Conservation (phyloP, 1,140 invertebrate genomes). For the Drosophila triauraria region DNA sequence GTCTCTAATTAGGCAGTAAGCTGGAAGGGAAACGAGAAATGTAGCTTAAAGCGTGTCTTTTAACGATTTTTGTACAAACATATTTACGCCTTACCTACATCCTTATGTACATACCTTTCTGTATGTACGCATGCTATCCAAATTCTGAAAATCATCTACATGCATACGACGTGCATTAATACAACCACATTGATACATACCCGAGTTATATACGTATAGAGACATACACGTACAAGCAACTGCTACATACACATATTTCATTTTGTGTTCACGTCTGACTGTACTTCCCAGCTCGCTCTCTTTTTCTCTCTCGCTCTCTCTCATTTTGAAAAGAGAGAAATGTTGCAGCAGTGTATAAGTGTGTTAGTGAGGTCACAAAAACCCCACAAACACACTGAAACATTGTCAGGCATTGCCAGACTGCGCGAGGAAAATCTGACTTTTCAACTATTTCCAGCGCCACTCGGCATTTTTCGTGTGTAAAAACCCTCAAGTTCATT, state of each 20-base stretch:
- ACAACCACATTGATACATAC: conserved; percentile 57
- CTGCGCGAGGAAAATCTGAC: not conserved
- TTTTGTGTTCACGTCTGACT: conserved; percentile 81
- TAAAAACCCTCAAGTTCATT: no score
- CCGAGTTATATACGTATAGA: conserved; percentile 24
- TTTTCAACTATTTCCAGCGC: not conserved
- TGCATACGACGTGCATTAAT: conserved; percentile 48
- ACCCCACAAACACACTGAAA: conserved; percentile 48
- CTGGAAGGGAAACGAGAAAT: not conserved
- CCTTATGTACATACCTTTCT: conserved; percentile 14
- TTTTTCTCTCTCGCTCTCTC: conserved; percentile 55
- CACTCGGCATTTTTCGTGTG: not conserved
- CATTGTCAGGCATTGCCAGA: not conserved
- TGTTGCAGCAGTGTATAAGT: conserved; percentile 66
- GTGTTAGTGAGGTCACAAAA: conserved; percentile 74
- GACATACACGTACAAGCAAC: conserved; percentile 43
- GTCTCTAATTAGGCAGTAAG: not conserved
- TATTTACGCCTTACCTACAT: conserved; percentile 20
- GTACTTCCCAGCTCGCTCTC: conserved; percentile 70
- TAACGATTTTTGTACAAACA: conserved; percentile 9
- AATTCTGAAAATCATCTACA: conserved; percentile 39
- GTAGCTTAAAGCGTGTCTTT: not conserved
- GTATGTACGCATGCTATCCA: conserved; percentile 45
- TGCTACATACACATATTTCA: conserved; percentile 79
- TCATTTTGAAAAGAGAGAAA: conserved; percentile 60